Percentiles rank a stretch among this genome's conserved stretches.
Conservation (phyloP, 2,113 vertebrate species). For the Diphyllodes magnificus region DNA sequence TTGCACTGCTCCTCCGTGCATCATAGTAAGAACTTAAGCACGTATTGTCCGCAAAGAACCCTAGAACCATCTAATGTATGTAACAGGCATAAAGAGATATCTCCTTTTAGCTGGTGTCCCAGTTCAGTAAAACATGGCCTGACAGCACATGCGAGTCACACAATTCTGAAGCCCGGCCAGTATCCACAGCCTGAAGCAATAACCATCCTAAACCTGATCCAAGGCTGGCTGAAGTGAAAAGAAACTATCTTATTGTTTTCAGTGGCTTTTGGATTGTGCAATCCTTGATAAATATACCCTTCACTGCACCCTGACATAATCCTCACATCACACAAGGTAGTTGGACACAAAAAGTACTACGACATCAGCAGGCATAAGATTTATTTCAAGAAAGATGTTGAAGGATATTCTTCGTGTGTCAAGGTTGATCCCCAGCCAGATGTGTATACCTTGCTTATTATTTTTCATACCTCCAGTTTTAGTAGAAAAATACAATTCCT, state of each 20-base stretch:
- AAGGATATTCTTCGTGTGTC: background rate
- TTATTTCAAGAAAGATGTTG: background rate
- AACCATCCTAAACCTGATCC: background rate
- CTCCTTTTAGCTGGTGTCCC: background rate
- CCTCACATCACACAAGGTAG: background rate
- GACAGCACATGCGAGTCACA: background rate
- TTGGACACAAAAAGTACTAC: background rate
- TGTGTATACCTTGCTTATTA: background rate
- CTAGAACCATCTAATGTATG: rapidly evolving
- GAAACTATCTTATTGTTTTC: background rate
- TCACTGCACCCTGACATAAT: background rate
- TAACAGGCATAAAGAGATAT: background rate
- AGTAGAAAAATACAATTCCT: background rate
- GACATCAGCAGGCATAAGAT: background rate
- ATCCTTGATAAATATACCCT: background rate
- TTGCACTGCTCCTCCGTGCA: background rate
- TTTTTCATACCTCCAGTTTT: background rate
- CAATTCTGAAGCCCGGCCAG: background rate
- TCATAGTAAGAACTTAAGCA: background rate
- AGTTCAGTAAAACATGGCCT: background rate
- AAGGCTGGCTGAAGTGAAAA: background rate
- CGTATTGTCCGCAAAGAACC: background rate
- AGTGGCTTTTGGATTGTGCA: background rate
- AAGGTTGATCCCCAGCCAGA: background rate
- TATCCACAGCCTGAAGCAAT: background rate